Evolutionary conservation across 2,888 invertebrate genomes (phyloP), one percentile per base, ranked within the genome.

Genomic region (Phrixothrix hirtus): DNA sequence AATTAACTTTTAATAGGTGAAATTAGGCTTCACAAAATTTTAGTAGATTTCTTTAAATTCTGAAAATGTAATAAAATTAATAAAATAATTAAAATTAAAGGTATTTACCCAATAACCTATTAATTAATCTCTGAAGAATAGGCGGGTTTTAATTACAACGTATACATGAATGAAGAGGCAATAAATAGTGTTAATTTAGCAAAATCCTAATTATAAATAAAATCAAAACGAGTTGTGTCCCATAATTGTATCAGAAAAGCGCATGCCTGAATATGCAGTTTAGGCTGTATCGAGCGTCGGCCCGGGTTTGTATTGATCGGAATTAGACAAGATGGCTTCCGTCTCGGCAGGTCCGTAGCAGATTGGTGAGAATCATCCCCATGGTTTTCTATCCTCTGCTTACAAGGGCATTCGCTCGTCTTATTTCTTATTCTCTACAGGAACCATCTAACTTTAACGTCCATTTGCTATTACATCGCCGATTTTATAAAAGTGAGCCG

Each of bases 301-400:
- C 59, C 69, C 71, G 69, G 63, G 67, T 65, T 62, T 60, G 65
- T 72, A 73, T 73, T 72, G 72, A 73, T 73, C 70, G 65, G 52
- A 48, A 59, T 48, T 57, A 57, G 61, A 63, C 72, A 74, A 74
- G 74, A 74, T 74, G 74, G 75, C 74, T 65, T 67, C 70, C 71
- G 70, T 67, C 71, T 67, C 65, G 61, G 39, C 55, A 62, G 63
- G 60, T 58, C 64, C 57, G 54, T 64, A 71, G 68, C 67, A 69
- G 70, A 72, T 72, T 72, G 73, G 72, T 66, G 67, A 67, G 64
- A 60, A 42, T 59, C 57, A 51, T 61, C 63, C 64, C 62, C 62
- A 58, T 60, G 65, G 65, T 65, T 67, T 64, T 66, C 65, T 47
- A 52, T 60, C 64, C 62, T 63, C 66, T 61, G 64, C 64, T 64